Evolutionary conservation across 1,140 invertebrate genomes (phyloP), one percentile per base, ranked within the genome.

Genomic region (Drosophila bocki): DNA sequence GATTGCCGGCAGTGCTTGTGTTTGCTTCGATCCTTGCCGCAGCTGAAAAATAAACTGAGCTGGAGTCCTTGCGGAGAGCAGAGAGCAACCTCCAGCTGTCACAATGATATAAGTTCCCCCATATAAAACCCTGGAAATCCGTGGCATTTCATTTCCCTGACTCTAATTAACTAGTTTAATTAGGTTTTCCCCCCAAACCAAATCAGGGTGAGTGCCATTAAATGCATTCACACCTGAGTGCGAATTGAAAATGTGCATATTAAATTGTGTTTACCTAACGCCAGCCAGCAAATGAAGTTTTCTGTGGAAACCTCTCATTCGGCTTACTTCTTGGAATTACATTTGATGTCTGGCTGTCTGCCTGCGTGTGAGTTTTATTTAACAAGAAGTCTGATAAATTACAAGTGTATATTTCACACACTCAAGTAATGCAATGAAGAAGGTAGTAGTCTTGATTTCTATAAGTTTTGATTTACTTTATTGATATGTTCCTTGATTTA

Each of bases 1-100:
- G 74, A 78, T 78, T 78, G 72, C 75, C 74, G 32, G 61, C 29
- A 33, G 22, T 37, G 41, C 39, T 17, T 35, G 37, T 68, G 50
- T 58, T 51, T 68, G 32, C 32, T 35, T 44, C 37, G 56, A 56
- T 77, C 62, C 50, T 50, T 35, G 33, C 15, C 22, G 29, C n/a
- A n/a, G n/a, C 50, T 13, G 65, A 19, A 59, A 71, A 71, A 41
- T 35, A 41, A 72, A 51, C 32, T 44, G 26, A 64, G 4, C 1
- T 12, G 7, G 3, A 39, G 35, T 45, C 48, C 68, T 71, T 57
- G 26, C 7, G 39, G 33, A 29, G 29, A 12, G 11, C 9, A 29
- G 29, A 51, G 48, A 32, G 17, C 44, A 45, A 32, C 47, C 67
- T 48, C 15, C 17, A 32, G 37, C 54, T 51, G 53, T 26, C 67